Evolutionary conservation across 2,888 invertebrate genomes (phyloP), one percentile per base, ranked within the genome.

Genomic region (Chromoteleia sp.): DNA sequence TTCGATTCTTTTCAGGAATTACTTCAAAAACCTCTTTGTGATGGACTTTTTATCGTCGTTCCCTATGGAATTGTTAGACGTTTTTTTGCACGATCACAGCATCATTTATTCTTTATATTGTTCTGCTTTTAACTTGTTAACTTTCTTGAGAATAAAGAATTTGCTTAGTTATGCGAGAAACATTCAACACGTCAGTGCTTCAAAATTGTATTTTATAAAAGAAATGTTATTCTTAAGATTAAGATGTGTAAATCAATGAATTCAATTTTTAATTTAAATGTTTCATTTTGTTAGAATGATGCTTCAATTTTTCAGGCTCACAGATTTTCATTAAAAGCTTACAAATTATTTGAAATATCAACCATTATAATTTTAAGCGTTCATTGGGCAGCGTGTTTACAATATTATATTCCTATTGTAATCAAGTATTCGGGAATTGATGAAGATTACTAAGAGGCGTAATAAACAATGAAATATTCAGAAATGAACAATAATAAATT

Each of bases 301-400:
- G 0, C 4, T 41, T 41, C 3, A 4, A 43, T 1, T 17, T 71
- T 82, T 30, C 65, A 91, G 91, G 74, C 87, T 6, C 88, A 89
- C 45, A 81, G 85, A 50, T 54, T 89, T 6, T 84, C 85, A 0
- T 87, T 88, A 45, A 86, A 86, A 29, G 61, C 48, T 2, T 83
- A 86, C 29, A 90, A 88, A 77, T 81, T 89, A 1, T 30, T 88
- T 0, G 86, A 89, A 76, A 83, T 89, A 50, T 21, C 61, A 8
- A 67, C 86, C 0, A 81, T 89, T 2, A 52, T 87, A 2, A 52
- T 85, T 1, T 41, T 89, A 7, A 81, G 52, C 10, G 54, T 90
- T 10, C 91, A 91, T 15, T 92, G 91, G 91, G 84, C 87, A 0
- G 87, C 90, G 0, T 92, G 91, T 77, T 54, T 90, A 4, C 88